Percentiles rank a stretch among this genome's conserved stretches.
phyloP scores from a whole-genome alignment of 2,797 vertebrate species.

The Bucorvus abyssinicus region DNA sequence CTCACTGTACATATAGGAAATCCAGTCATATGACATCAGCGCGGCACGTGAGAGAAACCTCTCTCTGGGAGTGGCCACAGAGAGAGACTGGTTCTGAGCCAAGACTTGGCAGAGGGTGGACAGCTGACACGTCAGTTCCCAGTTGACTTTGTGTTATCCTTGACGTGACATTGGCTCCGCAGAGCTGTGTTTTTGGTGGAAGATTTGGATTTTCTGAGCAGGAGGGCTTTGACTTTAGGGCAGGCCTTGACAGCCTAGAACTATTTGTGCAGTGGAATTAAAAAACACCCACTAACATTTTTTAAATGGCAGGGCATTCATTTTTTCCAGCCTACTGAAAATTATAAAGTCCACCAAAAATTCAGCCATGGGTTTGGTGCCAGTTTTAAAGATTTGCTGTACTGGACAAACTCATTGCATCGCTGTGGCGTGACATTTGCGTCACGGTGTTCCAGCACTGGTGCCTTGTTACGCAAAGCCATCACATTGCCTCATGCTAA shows the following conservation, averaged over 20 bases:
- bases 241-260: not conserved
- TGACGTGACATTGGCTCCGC: not conserved
- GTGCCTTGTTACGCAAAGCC: not conserved
- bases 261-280: not conserved
- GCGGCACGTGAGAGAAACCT: not conserved
- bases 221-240: not conserved
- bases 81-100: not conserved
- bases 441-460: not conserved
- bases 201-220: not conserved
- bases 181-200: not conserved
- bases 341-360: not conserved
- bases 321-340: not conserved
- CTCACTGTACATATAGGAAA: not conserved
- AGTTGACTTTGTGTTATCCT: not conserved
- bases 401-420: constrained; percentile 17
- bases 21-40: not conserved
- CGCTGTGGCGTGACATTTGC: not conserved
- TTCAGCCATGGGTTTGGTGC: not conserved
- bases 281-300: not conserved
- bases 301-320: not conserved
- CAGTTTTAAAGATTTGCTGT: not conserved
- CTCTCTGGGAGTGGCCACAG: not conserved
- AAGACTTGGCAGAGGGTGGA: not conserved
- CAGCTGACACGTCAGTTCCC: not conserved
- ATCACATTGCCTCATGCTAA: not conserved